Conservation (phyloP, 2,888 invertebrate genomes). For the Leptinotarsa tumamoca region DNA sequence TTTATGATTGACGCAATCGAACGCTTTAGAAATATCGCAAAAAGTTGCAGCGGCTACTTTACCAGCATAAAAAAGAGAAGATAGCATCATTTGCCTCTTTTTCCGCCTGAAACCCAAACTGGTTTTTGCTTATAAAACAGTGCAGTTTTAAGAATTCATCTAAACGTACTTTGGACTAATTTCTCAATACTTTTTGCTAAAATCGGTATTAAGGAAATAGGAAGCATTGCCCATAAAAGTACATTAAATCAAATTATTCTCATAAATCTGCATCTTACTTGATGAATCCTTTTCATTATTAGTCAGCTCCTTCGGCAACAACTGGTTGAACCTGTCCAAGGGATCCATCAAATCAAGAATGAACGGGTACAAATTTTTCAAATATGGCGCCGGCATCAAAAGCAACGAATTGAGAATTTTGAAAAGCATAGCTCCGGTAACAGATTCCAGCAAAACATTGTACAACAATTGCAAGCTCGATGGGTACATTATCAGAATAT, state of each 20-base stretch:
- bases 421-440: slow-evolving; percentile 71
- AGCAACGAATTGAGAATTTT: slow-evolving; percentile 71
- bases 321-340: slow-evolving; percentile 64
- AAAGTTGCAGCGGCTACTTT: no score
- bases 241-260: background rate
- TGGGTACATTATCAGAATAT: slow-evolving; percentile 62
- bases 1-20: no score
- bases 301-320: slow-evolving; percentile 62
- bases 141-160: no score
- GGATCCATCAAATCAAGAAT: slow-evolving; percentile 64
- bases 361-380: slow-evolving; percentile 62
- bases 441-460: slow-evolving; percentile 69
- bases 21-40: no score
- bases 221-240: no score
- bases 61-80: no score
- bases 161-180: no score
- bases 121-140: no score
- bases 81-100: no score
- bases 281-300: slow-evolving; percentile 58
- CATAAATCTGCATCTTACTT: slow-evolving; percentile 46
- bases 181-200: no score
- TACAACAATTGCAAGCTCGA: slow-evolving; percentile 64
- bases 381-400: slow-evolving; percentile 67
- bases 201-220: no score
- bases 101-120: no score